phyloP scores from a whole-genome alignment of 2,113 vertebrate genomes.

The Cyprinus carpio region DNA sequence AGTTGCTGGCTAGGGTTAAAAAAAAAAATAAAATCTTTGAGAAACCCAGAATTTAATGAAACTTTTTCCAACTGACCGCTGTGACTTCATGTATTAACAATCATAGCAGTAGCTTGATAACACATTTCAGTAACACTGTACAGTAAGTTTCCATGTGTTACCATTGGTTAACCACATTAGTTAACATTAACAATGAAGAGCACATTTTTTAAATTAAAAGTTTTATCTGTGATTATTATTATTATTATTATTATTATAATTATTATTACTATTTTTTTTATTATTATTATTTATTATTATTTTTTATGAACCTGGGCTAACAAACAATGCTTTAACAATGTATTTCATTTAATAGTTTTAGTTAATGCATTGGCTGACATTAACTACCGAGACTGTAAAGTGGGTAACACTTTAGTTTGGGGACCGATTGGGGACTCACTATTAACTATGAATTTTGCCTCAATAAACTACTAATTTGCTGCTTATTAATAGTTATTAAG shows the following conservation, averaged over 20 bases:
- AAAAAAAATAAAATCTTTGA: background rate
- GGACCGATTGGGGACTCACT: no score
- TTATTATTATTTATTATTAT: no score
- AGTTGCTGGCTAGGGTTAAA: background rate
- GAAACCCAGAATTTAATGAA: background rate
- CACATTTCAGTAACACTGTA: background rate
- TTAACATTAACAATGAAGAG: background rate
- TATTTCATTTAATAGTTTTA: background rate
- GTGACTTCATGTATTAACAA: background rate
- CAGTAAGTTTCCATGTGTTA: background rate
- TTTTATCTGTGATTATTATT: no score
- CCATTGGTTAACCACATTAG: background rate
- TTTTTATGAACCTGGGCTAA: background rate
- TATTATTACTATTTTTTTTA: no score
- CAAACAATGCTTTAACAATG: background rate
- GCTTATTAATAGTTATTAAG: no score
- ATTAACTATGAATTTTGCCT: no score
- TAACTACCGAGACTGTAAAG: no score
- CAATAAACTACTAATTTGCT: no score
- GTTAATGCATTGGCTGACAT: background rate
- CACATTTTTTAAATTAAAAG: no score
- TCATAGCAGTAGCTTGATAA: background rate
- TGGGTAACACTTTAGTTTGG: no score
- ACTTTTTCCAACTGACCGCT: background rate
- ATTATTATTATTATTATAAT: no score